Percentiles rank a stretch among this genome's conserved stretches.
phyloP scores from a whole-genome alignment of 1,140 invertebrate genomes.

The Sitodiplosis mosellana region DNA sequence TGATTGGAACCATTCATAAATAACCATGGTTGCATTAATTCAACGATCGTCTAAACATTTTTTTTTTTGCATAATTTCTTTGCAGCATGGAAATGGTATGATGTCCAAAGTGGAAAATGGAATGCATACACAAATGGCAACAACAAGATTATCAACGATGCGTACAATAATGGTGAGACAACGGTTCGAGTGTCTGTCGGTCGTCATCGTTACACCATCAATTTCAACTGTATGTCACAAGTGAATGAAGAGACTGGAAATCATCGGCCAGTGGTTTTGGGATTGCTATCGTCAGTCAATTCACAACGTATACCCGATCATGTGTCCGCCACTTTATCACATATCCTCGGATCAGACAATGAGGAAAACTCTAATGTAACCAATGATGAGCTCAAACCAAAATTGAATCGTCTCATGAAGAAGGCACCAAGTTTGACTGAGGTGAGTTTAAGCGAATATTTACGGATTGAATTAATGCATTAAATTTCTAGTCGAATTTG shows the following conservation, averaged over 20 bases:
- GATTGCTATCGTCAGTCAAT: constrained; percentile 20
- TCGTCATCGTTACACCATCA: constrained; percentile 57
- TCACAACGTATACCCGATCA: neutral
- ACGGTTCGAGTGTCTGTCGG: constrained; percentile 55
- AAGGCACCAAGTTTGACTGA: constrained; percentile 1
- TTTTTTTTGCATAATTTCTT: neutral
- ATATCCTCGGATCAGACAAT: neutral
- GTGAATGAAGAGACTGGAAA: constrained; percentile 68
- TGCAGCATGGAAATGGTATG: constrained; percentile 68
- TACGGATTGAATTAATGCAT: no score
- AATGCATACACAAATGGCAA: constrained; percentile 52
- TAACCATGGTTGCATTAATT: neutral
- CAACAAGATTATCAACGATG: constrained; percentile 67
- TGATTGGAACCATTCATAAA: neutral
- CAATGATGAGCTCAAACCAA: constrained; percentile 1
- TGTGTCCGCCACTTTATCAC: neutral
- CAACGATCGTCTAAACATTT: neutral
- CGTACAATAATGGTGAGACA: constrained; percentile 58
- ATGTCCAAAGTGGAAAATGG: constrained; percentile 65
- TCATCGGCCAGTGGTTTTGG: constrained; percentile 63
- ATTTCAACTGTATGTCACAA: constrained; percentile 69
- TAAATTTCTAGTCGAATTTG: no score
- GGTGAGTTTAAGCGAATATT: no score
- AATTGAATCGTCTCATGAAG: neutral
- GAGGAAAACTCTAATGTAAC: neutral